phyloP scores from a whole-genome alignment of 2,797 vertebrate genomes.

The Semotilus atromaculatus region DNA sequence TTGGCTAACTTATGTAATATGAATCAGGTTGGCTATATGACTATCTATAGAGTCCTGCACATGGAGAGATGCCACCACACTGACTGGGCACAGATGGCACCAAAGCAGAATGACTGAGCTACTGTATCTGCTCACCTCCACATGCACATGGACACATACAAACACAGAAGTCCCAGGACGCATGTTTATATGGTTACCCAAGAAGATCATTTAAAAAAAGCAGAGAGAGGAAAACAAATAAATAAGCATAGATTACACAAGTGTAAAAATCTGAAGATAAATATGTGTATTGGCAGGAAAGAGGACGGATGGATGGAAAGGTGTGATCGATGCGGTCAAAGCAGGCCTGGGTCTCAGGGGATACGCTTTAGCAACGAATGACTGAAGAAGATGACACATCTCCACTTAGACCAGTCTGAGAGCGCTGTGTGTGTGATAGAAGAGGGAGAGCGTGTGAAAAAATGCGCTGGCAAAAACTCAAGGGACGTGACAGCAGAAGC shows the following conservation, averaged over 20 bases:
- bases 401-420: constrained; percentile 62
- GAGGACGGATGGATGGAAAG: constrained; percentile 66
- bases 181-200: constrained; percentile 52
- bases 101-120: constrained; percentile 77
- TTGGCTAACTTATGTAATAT: background rate
- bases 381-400: constrained; percentile 71
- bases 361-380: constrained; percentile 70
- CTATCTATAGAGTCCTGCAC: constrained; percentile 59
- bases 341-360: constrained; percentile 66
- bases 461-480: constrained; percentile 70
- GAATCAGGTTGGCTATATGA: constrained; percentile 30
- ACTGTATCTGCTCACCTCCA: constrained; percentile 67
- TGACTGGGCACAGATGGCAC: constrained; percentile 81
- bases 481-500: constrained; percentile 70
- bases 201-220: constrained; percentile 10
- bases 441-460: constrained; percentile 26
- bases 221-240: constrained; percentile 6
- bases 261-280: constrained; percentile 56
- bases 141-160: constrained; percentile 57
- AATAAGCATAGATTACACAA: constrained; percentile 39
- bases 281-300: constrained; percentile 60
- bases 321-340: constrained; percentile 70
- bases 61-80: constrained; percentile 70
- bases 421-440: constrained; percentile 49
- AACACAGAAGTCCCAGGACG: constrained; percentile 56